Evolutionary conservation across 2,113 vertebrate species (phyloP), one percentile per base, ranked within the genome.

Genomic region (Microtus montanus): DNA sequence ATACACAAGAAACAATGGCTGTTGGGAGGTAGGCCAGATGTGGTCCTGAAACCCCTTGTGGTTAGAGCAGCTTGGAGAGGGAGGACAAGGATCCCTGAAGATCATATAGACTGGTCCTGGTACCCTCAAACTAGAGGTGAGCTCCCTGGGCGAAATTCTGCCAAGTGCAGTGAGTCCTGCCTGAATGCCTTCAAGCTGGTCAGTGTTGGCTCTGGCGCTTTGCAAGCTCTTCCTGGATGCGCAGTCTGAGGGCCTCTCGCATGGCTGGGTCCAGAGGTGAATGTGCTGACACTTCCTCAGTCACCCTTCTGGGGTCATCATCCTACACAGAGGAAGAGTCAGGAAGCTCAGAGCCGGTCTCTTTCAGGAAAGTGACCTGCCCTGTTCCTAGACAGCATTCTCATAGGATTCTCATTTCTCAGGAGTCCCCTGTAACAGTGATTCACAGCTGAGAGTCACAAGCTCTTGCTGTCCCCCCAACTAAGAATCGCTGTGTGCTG

Each of bases 191-290:
- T 89, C 96, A 24, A 24, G 47, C 73, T 35, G 26, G 61, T 98
- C 98, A 99, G 96, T 98, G 98, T 94, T 97, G 99, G 92, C 98
- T 98, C 89, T 98, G 97, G 88, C 99, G 98, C 95, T 99, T 99
- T 93, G 99, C 98, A 80, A 99, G 99, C 98, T 99, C 99, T 41
- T 98, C 98, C 95, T 93, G 98, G 96, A 99, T 97, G 17, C 99
- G 98, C 78, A 97, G 94, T 95, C 98, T 97, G 96, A 99, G 98
- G 82, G 98, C 99, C 28, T 99, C 98, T 86, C 95, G 98, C 99
- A 99, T 98, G 87, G 98, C 97, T 8, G 98, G 93, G 85, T 99
- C 99, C 97, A 99, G 97, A 87, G 98, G 97, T 52, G 99, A 99
- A 93, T 98, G 98, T 90, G 98, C 97, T 12, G 98, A 98, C 11